Base-by-base conservation (phyloP, 2,888 invertebrate species). In the Drosophila monieri region DNA sequence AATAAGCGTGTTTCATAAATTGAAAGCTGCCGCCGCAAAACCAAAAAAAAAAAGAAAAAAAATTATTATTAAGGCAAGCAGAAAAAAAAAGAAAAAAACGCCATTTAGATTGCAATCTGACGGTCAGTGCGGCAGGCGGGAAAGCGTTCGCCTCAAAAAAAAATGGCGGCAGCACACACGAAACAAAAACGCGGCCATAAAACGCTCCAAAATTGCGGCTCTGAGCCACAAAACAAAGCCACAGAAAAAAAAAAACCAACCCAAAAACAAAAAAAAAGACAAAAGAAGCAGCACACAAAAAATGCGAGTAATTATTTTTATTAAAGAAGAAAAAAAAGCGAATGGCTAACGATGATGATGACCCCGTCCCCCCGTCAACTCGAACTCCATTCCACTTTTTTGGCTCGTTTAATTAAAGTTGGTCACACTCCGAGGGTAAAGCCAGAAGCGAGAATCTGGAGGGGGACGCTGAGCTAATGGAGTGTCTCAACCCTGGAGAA, bases 1-100 rank as follows among this genome's bases (percentile, higher is more conserved):
- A 80, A 71, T 75, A 68, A 81, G 85, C 79, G 77, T 76, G 83
- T 81, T 81, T 85, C 79, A 85, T 81, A 81, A 81, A 81, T 77
- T 85, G 77, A 81, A 81, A 85, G 85, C 83, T 84, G 84, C 84
- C 80, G 79, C 69, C 54, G 71, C 54, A 39, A 75, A 75, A 30
- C 47, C 49, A 37, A 67, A 55, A 15, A 35, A 39, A 37, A 48
- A 66, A 58, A 37, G 51, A 55, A 53, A 61, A 56, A 48, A 43
- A 71, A 70, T 76, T 78, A 79, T 81, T 81, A 81, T 85, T 76
- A 85, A 81, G 69, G 46, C 60, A 49, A 78, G 71, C 51, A 43
- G 41, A 72, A 73, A 78, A 69, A 67, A 56, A 64, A 70, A 37
- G 58, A 48, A 58, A 73, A 74, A 73, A 60, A 62, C 48, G 56